Base-by-base conservation (phyloP, 2,113 vertebrate genomes). In the Desmodus rotundus region DNA sequence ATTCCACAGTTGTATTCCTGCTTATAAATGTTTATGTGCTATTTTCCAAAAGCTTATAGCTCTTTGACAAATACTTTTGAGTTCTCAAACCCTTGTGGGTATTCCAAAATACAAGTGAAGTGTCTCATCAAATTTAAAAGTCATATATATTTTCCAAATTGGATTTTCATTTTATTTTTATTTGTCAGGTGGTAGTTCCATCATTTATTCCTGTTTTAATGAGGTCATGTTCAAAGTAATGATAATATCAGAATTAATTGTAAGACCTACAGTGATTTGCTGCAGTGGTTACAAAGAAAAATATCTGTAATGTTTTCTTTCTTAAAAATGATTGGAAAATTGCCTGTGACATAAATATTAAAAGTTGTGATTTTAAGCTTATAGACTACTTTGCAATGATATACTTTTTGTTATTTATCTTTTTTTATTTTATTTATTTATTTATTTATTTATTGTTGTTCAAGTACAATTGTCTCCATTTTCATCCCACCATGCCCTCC, bases 51-150 rank as follows among this genome's bases (percentile, higher is more conserved):
- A 58, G 4, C 70, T 94, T 74, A 47, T 0, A 73, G 41, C 22
- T 91, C 50, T 77, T 91, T 93, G 68, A 82, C 58, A 76, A 93
- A 95, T 91, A 33, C 38, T 81, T 89, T 70, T 87, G 92, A 84
- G 26, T 96, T 91, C 41, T 88, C 7, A 85, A 85, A 84, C 28
- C 45, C 15, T 89, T 77, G 85, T n/a, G 24, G 89, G 45, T 26
- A 7, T 82, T 95, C 38, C 9, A 16, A 86, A 93, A 88, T 94
- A 41, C 72, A 58, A 95, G 4, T 77, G 17, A 82, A 80, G 0
- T 70, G 24, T 85, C 52, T 87, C 36, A 28, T 94, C 28, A 90
- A 87, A 85, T 10, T 93, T 2, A 70, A 80, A 33, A 89, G 7
- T 87, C 50, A 87, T 20, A 72, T 28, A 67, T 89, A 28, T 22